Percentiles rank a stretch among this genome's conserved stretches.
Conservation (phyloP, 2,888 invertebrate genomes). For the Stenotaenia linearis region DNA sequence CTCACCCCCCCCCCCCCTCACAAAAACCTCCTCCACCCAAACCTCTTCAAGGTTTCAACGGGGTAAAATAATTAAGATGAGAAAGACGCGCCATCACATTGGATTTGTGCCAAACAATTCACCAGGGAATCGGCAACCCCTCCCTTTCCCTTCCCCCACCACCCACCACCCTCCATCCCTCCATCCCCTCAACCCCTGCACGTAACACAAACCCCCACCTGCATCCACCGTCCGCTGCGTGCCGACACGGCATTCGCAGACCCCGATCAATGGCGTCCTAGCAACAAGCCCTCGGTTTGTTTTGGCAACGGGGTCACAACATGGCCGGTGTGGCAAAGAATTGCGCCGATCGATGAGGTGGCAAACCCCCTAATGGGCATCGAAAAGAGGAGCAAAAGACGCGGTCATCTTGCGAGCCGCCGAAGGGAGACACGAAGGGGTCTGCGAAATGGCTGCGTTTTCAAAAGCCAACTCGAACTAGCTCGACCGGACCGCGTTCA, state of each 20-base stretch:
- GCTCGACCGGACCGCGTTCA: conserved; percentile 7
- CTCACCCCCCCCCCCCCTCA: too few relatives aligned
- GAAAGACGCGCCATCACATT: background rate
- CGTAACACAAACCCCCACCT: background rate
- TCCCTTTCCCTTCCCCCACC: background rate
- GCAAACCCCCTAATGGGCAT: conserved; percentile 1
- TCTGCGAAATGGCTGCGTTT: background rate
- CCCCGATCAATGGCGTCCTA: background rate
- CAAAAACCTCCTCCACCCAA: too few relatives aligned
- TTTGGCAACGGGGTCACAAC: conserved; percentile 17
- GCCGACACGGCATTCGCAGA: background rate
- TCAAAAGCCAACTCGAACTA: background rate
- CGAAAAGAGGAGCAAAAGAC: background rate
- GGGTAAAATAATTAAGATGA: background rate
- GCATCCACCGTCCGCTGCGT: background rate
- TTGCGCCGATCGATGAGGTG: conserved; percentile 2
- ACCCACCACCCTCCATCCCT: background rate
- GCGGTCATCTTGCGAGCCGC: background rate
- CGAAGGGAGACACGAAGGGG: background rate
- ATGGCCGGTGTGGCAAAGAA: background rate
- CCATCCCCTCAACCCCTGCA: background rate
- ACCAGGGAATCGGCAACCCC: background rate
- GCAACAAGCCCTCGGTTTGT: background rate
- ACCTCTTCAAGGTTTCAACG: background rate
- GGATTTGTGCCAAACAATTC: background rate